A percentile compares a stretch with the other conserved stretches of the same genome.
Evolutionary conservation across 2,113 vertebrate genomes (phyloP).

Genomic region (Apeltes quadracus): DNA sequence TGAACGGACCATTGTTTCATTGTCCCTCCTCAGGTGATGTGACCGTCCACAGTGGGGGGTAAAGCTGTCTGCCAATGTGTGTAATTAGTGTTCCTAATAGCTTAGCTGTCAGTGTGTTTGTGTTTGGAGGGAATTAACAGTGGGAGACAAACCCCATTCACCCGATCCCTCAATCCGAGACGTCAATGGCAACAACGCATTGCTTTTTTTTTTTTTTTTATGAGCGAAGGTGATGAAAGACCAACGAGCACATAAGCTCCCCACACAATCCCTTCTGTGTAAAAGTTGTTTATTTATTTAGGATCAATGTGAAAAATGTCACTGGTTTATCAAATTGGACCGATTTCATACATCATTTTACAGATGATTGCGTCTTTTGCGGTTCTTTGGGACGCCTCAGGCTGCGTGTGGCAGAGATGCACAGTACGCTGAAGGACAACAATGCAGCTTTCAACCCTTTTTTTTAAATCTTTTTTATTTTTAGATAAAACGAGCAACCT

Average conservation of each 20-base stretch:
- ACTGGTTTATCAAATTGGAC: conserved; percentile 33
- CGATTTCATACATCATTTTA: conserved; percentile 37
- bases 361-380: conserved; percentile 5
- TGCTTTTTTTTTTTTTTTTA: not conserved
- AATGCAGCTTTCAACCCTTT: not conserved
- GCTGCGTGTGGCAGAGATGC: conserved; percentile 54
- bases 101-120: conserved; percentile 43
- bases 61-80: conserved; percentile 43
- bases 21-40: conserved; percentile 41
- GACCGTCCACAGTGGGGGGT: conserved; percentile 59
- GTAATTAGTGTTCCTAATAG: conserved; percentile 56
- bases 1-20: conserved; percentile 58
- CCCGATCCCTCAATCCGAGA: not conserved
- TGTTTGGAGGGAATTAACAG: conserved; percentile 46
- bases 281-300: conserved; percentile 69
- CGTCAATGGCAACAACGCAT: conserved; percentile 9
- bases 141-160: conserved; percentile 26
- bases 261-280: conserved; percentile 35
- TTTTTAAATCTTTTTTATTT: conserved; percentile 7
- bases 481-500: conserved; percentile 15
- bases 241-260: not conserved
- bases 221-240: not conserved
- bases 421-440: conserved; percentile 9
- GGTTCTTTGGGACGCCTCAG: conserved; percentile 43
- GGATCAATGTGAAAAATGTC: conserved; percentile 64